Evolutionary conservation across 2,888 invertebrate genomes (phyloP).

Genomic region (Cosmopolites sordidus): DNA sequence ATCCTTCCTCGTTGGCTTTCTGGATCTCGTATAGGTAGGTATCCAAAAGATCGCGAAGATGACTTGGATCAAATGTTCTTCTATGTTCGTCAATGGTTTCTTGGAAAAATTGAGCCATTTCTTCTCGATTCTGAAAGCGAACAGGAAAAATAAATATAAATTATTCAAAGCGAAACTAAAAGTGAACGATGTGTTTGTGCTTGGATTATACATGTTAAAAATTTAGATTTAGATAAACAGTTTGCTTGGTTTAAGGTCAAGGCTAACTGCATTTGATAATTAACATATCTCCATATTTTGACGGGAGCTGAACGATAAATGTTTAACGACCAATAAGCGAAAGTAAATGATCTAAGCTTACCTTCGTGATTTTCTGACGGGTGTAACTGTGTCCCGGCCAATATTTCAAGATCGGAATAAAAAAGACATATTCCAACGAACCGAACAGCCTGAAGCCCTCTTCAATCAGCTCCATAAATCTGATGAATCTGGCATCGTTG

Average conservation of each 20-base stretch:
- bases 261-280: conserved; percentile 18
- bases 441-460: conserved; percentile 88
- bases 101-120: conserved; percentile 82
- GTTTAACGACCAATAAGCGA: background rate
- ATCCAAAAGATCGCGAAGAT: conserved; percentile 80
- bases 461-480: conserved; percentile 82
- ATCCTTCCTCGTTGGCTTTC: conserved; percentile 73
- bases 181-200: background rate
- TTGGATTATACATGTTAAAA: background rate
- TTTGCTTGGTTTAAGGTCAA: conserved; percentile 23
- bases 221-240: conserved; percentile 17
- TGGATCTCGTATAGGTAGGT: conserved; percentile 81
- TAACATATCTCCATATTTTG: conserved; percentile 9
- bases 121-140: conserved; percentile 62
- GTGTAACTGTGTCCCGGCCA: conserved; percentile 54
- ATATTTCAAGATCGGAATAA: conserved; percentile 72
- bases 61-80: conserved; percentile 66
- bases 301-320: background rate
- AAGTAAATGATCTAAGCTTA: conserved; percentile 36
- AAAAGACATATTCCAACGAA: conserved; percentile 76
- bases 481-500: conserved; percentile 70
- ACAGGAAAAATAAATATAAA: conserved; percentile 1
- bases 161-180: background rate
- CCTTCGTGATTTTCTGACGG: conserved; percentile 53
- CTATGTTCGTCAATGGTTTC: conserved; percentile 80